Conservation (phyloP, 2,888 invertebrate genomes). For the Drosophila meridionalis region DNA sequence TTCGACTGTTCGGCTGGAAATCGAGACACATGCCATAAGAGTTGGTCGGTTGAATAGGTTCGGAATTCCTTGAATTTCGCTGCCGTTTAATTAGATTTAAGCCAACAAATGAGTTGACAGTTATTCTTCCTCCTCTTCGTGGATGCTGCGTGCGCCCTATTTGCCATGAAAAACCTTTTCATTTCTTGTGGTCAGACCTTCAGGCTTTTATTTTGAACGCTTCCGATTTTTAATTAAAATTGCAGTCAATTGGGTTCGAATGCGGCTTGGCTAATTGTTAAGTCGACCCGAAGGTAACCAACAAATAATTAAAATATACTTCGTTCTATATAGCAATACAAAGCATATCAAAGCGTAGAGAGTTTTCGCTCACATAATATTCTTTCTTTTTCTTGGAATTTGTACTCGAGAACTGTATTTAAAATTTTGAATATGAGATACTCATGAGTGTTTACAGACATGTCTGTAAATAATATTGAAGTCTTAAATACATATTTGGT, state of each 20-base stretch:
- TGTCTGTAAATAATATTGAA: background rate
- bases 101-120: slow-evolving; percentile 73
- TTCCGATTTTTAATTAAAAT: slow-evolving; percentile 49
- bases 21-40: slow-evolving; percentile 4
- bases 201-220: slow-evolving; percentile 36
- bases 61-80: slow-evolving; percentile 61
- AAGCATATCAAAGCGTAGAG: background rate
- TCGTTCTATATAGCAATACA: background rate
- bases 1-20: background rate
- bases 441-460: too few species aligned
- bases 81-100: slow-evolving; percentile 53
- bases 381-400: background rate
- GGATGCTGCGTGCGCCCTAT: slow-evolving; percentile 16
- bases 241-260: slow-evolving; percentile 24
- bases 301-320: background rate
- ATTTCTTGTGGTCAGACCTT: slow-evolving; percentile 41
- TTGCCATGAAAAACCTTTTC: slow-evolving; percentile 21
- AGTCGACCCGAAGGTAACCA: slow-evolving; percentile 43
- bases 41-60: slow-evolving; percentile 35
- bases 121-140: slow-evolving; percentile 18
- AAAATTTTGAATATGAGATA: background rate
- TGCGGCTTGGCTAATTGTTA: slow-evolving; percentile 27
- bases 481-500: too few species aligned
- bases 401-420: background rate
- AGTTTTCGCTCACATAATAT: background rate